A percentile compares a stretch with the other conserved stretches of the same genome.
Conservation (phyloP, 2,797 vertebrate genomes). For the Clarias laeviceps region DNA sequence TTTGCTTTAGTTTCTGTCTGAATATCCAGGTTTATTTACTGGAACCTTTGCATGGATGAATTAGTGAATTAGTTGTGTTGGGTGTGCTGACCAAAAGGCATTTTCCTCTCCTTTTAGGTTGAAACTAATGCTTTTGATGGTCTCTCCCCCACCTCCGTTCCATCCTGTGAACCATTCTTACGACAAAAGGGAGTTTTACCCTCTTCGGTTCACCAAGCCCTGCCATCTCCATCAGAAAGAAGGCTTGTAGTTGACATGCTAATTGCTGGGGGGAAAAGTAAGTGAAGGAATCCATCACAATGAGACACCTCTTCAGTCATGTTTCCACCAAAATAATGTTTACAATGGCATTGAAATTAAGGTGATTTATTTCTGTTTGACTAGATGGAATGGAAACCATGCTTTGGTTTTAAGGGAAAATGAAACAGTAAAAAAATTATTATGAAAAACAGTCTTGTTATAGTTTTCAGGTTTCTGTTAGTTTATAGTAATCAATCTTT, state of each 20-base stretch:
- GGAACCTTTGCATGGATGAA: constrained; percentile 10
- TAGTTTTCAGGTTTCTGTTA: not conserved
- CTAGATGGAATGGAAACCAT: constrained; percentile 13
- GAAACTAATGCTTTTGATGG: constrained; percentile 50
- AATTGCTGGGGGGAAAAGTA: constrained; percentile 68
- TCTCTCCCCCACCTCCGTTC: constrained; percentile 36
- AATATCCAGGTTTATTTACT: constrained; percentile 16
- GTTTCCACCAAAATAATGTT: constrained; percentile 57
- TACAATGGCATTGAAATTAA: constrained; percentile 44
- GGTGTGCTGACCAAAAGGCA: constrained; percentile 11
- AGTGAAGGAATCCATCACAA: constrained; percentile 56
- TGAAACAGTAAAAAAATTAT: not conserved
- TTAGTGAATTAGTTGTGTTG: constrained; percentile 31
- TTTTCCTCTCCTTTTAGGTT: constrained; percentile 28
- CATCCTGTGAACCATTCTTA: constrained; percentile 42
- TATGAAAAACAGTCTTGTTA: not conserved
- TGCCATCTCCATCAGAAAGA: constrained; percentile 59
- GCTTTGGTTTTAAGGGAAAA: not conserved
- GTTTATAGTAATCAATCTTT: not conserved
- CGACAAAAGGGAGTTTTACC: constrained; percentile 56
- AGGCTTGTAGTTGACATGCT: constrained; percentile 73
- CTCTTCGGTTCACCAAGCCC: constrained; percentile 48
- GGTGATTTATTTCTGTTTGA: constrained; percentile 38
- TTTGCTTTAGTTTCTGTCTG: constrained; percentile 33
- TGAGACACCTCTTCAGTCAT: constrained; percentile 51